Base-by-base conservation (phyloP, 2,888 invertebrate genomes). In the Brachyptera risi region DNA sequence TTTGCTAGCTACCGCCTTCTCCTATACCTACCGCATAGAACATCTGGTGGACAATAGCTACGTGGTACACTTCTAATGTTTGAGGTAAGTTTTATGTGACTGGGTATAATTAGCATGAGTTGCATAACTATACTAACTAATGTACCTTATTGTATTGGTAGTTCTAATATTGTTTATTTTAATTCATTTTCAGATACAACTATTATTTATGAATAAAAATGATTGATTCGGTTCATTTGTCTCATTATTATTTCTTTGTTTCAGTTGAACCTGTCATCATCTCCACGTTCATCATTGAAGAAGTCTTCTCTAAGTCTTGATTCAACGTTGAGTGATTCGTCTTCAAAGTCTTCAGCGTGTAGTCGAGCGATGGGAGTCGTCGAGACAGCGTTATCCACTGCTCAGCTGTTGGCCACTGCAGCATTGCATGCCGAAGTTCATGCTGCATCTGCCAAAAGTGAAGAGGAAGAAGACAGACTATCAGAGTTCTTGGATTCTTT, bases 341-440 rank as follows among this genome's bases (percentile, higher is more conserved):
- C 59, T 42, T 56, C 56, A 1, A 51, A 60, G 1, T 42, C 44
- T 13, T 11, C 13, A 3, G 23, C 21, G n/a, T 7, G n/a, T n/a
- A 35, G 37, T 2, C 35, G 7, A n/a, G 47, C 56, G 15, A 50
- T 64, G 59, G 74, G 75, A 72, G 72, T 71, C 57, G 63, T 66
- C 27, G 65, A 61, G 49, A 58, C 64, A 40, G 65, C 57, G 37
- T 56, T 62, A 59, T 61, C 49, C 54, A 59, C 65, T 62, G 65
- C 61, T 35, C 63, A 64, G 58, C 51, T 63, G 38, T 56, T 63
- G 42, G 66, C 64, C 15, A 54, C 63, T 15, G 65, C 65, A 17
- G 62, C 65, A 13, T 58, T 65, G 11, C 61, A 56, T 26, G 64
- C 62, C 9, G 62, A 65, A 47, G 15, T 38, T n/a, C 65, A 63